These are phyloP conservation scores for Xiphias gladius DNA, from an alignment of 2,113 vertebrate species.

Conservation along the genomic window DNA sequence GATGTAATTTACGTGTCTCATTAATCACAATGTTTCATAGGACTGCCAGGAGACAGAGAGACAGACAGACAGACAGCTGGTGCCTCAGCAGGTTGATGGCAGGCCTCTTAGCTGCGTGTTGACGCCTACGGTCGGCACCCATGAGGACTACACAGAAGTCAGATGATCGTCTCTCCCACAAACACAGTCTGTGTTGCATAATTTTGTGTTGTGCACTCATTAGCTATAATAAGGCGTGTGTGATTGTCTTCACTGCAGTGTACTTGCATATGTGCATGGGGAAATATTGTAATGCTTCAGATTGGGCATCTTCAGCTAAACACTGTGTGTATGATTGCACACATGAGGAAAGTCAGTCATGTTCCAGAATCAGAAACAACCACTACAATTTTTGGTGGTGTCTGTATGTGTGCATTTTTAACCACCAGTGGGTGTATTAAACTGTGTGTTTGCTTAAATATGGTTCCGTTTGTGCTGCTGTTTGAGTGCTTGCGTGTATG, in stretches of 20 bases:
- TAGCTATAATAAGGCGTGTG: neutral
- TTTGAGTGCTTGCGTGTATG: neutral
- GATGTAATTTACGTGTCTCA: neutral
- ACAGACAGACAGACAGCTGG: slow-evolving; percentile 16
- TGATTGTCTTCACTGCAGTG: neutral
- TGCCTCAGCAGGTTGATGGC: slow-evolving; percentile 16
- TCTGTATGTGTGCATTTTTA: too few relatives aligned
- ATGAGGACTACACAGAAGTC: slow-evolving; percentile 1
- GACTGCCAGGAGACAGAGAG: slow-evolving; percentile 15
- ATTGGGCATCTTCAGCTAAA: neutral
- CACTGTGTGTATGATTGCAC: neutral
- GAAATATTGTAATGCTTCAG: neutral
- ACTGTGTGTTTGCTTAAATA: neutral
- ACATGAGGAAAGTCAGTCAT: too few relatives aligned
- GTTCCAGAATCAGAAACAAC: too few relatives aligned
- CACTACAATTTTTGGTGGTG: too few relatives aligned
- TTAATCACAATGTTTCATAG: slow-evolving; percentile 23
- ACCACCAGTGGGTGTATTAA: neutral
- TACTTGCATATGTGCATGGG: neutral
- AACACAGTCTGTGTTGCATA: neutral
- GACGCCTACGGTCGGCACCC: slow-evolving; percentile 22
- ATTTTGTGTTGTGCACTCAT: slow-evolving; percentile 26
- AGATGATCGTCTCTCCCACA: slow-evolving; percentile 19
- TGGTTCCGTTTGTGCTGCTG: neutral
- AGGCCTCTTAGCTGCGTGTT: slow-evolving; percentile 49